Conservation (phyloP, 2,113 vertebrate species). For the Cairina moschata region DNA sequence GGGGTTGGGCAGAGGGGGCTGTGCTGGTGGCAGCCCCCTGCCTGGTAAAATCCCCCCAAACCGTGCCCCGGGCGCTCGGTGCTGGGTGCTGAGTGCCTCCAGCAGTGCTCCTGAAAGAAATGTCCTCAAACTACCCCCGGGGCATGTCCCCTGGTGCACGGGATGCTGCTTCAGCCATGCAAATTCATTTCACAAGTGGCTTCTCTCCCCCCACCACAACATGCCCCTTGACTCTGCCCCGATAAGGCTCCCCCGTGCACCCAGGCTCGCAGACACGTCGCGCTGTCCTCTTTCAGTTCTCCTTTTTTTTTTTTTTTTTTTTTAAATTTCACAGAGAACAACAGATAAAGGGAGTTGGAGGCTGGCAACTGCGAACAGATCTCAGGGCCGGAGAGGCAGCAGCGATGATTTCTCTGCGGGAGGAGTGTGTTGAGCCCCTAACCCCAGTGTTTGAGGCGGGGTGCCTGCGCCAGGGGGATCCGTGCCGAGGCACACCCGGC, state of each 20-base stretch:
- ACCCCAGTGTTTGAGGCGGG: fast-evolving
- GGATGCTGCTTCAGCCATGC: background rate
- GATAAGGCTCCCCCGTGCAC: background rate
- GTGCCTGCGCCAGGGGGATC: too few relatives aligned
- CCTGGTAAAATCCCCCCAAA: background rate
- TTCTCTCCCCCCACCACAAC: background rate
- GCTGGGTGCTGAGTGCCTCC: background rate
- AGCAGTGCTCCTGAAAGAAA: background rate
- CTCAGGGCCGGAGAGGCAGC: background rate
- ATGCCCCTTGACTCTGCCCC: background rate
- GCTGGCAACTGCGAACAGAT: background rate
- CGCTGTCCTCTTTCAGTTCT: constrained; percentile 4
- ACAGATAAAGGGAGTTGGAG: background rate
- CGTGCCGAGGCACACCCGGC: fast-evolving
- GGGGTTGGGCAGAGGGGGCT: background rate
- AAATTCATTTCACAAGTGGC: background rate
- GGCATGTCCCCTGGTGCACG: fast-evolving
- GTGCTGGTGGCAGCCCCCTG: background rate
- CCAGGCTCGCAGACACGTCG: background rate
- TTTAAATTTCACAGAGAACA: background rate
- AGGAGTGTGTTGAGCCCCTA: background rate
- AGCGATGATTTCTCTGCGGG: background rate
- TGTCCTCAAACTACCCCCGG: background rate
- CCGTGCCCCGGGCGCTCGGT: fast-evolving
- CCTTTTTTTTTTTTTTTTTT: background rate